Conservation (phyloP, 2,113 vertebrate species). For the Cairina moschata region DNA sequence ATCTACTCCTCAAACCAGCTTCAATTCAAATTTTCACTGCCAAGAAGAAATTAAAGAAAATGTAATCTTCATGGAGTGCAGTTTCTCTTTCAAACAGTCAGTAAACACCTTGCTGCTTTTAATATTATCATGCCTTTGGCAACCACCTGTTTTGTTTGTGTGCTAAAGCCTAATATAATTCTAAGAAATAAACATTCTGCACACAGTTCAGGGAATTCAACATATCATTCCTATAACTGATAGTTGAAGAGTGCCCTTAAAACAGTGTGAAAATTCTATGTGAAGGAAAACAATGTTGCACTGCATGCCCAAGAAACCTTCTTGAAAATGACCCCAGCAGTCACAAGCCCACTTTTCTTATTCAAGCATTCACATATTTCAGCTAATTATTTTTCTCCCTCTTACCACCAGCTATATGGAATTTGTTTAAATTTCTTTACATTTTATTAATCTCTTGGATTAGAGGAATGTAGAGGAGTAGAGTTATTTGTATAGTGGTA, state of each 20-base stretch:
- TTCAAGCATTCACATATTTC: rapidly evolving
- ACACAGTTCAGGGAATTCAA: not conserved
- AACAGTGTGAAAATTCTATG: not conserved
- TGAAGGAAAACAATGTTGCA: not conserved
- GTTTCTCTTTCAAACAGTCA: not conserved
- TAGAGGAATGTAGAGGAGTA: not conserved
- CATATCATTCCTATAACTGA: not conserved
- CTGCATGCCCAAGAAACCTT: not conserved
- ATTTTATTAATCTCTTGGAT: not conserved
- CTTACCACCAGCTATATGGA: not conserved
- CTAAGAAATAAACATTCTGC: not conserved
- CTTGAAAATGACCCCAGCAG: not conserved
- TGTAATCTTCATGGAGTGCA: not conserved
- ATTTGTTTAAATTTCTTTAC: not conserved
- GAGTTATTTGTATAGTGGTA: not conserved
- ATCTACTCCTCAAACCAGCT: not conserved
- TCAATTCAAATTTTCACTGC: not conserved
- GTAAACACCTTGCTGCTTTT: not conserved
- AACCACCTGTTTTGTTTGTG: not conserved
- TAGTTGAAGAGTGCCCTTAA: not conserved
- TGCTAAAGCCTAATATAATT: not conserved
- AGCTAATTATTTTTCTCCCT: not conserved
- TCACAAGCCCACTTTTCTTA: not conserved
- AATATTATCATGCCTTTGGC: slow-evolving; percentile 28
- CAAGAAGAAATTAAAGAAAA: not conserved